Evolutionary conservation across 2,113 vertebrate genomes (phyloP).

Genomic region (Nematolebias whitei): DNA sequence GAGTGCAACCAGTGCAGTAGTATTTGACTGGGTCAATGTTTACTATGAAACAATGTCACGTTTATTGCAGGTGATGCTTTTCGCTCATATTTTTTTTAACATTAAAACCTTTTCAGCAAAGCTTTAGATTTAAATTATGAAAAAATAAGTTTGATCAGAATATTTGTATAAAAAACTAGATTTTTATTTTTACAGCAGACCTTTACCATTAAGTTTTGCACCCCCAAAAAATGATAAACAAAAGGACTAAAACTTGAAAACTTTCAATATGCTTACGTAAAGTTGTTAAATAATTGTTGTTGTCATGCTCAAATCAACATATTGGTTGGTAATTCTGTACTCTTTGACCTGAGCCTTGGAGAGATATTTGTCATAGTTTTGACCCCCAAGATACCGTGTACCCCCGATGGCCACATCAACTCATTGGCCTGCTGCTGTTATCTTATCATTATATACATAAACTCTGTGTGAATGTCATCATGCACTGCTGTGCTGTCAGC

Average conservation of each 20-base stretch:
- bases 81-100: neutral
- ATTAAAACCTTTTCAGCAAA: neutral
- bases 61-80: slow-evolving; percentile 15
- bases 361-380: slow-evolving; percentile 59
- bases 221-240: too few relatives aligned
- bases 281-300: neutral
- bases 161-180: neutral
- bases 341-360: slow-evolving; percentile 54
- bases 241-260: too few relatives aligned
- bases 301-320: slow-evolving; percentile 29
- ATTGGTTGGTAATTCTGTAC: slow-evolving; percentile 36
- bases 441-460: slow-evolving; percentile 75
- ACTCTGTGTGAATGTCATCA: slow-evolving; percentile 64
- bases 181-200: too few relatives aligned
- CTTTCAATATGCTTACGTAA: too few relatives aligned
- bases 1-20: slow-evolving; percentile 50
- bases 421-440: slow-evolving; percentile 63
- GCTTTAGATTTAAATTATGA: neutral
- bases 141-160: neutral
- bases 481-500: slow-evolving; percentile 57
- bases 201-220: too few relatives aligned
- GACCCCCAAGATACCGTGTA: slow-evolving; percentile 56
- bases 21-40: slow-evolving; percentile 47
- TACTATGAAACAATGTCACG: slow-evolving; percentile 17
- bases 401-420: slow-evolving; percentile 62